Evolutionary conservation across 2,888 invertebrate species (phyloP).

Genomic region (Mimas tiliae): DNA sequence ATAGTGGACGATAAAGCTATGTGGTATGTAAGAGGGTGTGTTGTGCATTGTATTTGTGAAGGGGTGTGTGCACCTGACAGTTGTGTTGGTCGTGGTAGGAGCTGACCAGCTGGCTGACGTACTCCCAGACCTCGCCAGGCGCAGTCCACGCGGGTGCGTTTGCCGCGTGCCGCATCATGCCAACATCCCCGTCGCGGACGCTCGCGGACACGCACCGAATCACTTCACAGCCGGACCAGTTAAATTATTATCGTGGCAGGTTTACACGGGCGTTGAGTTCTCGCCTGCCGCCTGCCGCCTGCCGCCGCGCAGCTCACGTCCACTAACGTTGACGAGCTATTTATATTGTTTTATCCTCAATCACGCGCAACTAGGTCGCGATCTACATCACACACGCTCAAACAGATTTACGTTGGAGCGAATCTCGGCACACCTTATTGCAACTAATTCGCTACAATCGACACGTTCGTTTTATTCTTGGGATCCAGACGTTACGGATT

Average conservation of each 20-base stretch:
- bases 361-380: constrained; percentile 82
- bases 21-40: not conserved
- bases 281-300: constrained; percentile 52
- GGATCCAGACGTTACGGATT: constrained; percentile 40
- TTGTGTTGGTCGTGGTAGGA: constrained; percentile 85
- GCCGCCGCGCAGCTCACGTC: too few relatives aligned
- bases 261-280: constrained; percentile 47
- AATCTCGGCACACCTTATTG: constrained; percentile 55
- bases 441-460: constrained; percentile 54
- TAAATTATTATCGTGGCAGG: constrained; percentile 45
- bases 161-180: constrained; percentile 82
- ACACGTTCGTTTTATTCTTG: constrained; percentile 42
- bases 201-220: constrained; percentile 31
- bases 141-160: constrained; percentile 77
- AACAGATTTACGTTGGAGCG: constrained; percentile 60
- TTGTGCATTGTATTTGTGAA: not conserved
- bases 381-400: constrained; percentile 75
- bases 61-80: constrained; percentile 64
- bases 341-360: constrained; percentile 84
- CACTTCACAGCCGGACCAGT: constrained; percentile 52
- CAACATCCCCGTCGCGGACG: constrained; percentile 48
- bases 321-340: constrained; percentile 82
- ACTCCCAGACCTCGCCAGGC: constrained; percentile 88
- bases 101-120: constrained; percentile 87
- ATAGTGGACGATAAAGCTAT: not conserved